These are phyloP conservation scores for Tinamus guttatus DNA, from an alignment of 2,113 vertebrate genomes.

Conservation along the genomic window DNA sequence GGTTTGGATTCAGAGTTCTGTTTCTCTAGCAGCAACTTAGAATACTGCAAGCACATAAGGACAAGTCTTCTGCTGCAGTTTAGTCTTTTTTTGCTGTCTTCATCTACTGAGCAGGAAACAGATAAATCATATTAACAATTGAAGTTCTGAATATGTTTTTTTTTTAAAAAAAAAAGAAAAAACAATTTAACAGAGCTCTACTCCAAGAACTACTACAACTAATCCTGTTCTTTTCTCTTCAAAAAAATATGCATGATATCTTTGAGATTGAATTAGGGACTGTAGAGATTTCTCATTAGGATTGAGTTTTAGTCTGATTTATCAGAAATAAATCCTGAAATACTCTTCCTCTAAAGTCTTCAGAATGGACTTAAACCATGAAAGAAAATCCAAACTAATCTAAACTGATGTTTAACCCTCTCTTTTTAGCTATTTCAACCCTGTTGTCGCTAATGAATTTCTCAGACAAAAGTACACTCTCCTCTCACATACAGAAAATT, in stretches of 20 bases:
- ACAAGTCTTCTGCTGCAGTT: neutral
- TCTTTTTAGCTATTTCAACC: neutral
- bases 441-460: neutral
- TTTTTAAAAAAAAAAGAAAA: neutral
- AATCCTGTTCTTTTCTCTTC: slow-evolving; percentile 13
- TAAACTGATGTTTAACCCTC: neutral
- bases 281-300: slow-evolving; percentile 3
- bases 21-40: neutral
- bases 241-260: neutral
- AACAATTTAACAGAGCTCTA: neutral
- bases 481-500: neutral
- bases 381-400: neutral
- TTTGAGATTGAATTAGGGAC: slow-evolving; percentile 1
- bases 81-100: neutral
- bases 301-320: slow-evolving; percentile 27
- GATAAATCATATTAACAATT: neutral
- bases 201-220: slow-evolving; percentile 8
- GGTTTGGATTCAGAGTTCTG: neutral
- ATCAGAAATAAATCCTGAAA: slow-evolving; percentile 41
- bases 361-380: neutral
- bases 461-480: neutral
- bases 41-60: neutral
- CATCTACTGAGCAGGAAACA: slow-evolving; percentile 6
- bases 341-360: neutral
- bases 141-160: neutral